Conservation (phyloP, 2,888 invertebrate genomes). For the Drosophila pseudotalamancana region DNA sequence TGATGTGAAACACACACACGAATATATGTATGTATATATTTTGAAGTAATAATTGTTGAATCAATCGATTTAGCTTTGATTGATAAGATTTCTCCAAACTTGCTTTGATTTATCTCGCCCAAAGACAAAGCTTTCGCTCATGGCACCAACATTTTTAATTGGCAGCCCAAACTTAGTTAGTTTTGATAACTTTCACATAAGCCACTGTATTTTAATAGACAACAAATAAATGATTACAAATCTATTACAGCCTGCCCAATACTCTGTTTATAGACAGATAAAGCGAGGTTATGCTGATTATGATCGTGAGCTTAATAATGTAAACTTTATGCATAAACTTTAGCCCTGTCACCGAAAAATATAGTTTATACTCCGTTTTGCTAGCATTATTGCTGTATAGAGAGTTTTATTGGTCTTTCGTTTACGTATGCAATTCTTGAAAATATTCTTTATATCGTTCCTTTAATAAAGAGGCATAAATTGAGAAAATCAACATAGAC, state of each 20-base stretch:
- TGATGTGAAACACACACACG: conserved; percentile 13
- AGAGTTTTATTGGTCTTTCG: not conserved
- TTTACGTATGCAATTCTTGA: conserved; percentile 2
- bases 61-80: conserved; percentile 37
- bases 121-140: conserved; percentile 63
- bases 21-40: not conserved
- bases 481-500: conserved; percentile 65
- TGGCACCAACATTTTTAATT: conserved; percentile 37
- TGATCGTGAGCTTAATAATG: too few species aligned
- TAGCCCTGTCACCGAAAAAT: too few species aligned
- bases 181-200: conserved; percentile 48
- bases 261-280: not conserved
- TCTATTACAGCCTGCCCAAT: not conserved
- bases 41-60: conserved; percentile 1
- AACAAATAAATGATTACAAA: conserved; percentile 11
- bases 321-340: too few species aligned
- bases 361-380: not conserved
- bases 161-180: conserved; percentile 22
- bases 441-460: conserved; percentile 3
- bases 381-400: not conserved
- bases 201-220: conserved; percentile 42
- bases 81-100: conserved; percentile 70
- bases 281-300: too few species aligned
- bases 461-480: conserved; percentile 59
- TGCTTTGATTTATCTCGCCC: conserved; percentile 41